Evolutionary conservation across 2,888 invertebrate species (phyloP), one percentile per base, ranked within the genome.

Genomic region (Anthrax anthrax): DNA sequence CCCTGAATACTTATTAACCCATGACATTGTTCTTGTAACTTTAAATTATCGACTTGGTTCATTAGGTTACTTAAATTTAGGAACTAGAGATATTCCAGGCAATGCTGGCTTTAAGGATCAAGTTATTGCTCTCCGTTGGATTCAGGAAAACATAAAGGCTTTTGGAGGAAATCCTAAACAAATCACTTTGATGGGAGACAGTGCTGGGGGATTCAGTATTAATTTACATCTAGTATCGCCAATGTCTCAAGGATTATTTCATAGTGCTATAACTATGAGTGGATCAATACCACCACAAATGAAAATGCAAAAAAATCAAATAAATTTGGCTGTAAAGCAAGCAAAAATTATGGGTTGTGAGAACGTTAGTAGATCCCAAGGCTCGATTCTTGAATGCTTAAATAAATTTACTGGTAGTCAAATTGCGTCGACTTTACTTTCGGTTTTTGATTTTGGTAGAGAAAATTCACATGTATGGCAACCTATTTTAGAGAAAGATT

Each of bases 31-130:
- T 4, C 59, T 79, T 14, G 77, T 80, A 32, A 72, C 76, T 2
- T 68, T 76, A 46, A 78, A 79, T 62, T 78, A 78, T 57, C 65
- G 80, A 18, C 61, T 79, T 5, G 76, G 70, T 9, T 62, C 74
- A 0, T 63, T 79, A 41, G 73, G 73, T 67, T 59, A 56, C 50
- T 51, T 70, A 12, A 71, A 72, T 49, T 70, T 74, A 0, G 74
- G 72, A 2, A 74, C 72, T 46, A 60, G 69, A 32, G 60, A 67
- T 34, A 67, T 72, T 13, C 73, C 74, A 0, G 76, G 75, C 4
- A 76, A 77, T 56, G 65, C 70, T 16, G 76, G 73, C 1, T 56
- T 76, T 6, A 76, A 75, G 54, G 76, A 77, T 55, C 76, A 76
- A 62, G 73, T 75, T 0, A 57, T 61, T 18, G 74, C 69, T 0